phyloP scores from a whole-genome alignment of 2,888 invertebrate genomes.

The Vesta saturnalis region DNA sequence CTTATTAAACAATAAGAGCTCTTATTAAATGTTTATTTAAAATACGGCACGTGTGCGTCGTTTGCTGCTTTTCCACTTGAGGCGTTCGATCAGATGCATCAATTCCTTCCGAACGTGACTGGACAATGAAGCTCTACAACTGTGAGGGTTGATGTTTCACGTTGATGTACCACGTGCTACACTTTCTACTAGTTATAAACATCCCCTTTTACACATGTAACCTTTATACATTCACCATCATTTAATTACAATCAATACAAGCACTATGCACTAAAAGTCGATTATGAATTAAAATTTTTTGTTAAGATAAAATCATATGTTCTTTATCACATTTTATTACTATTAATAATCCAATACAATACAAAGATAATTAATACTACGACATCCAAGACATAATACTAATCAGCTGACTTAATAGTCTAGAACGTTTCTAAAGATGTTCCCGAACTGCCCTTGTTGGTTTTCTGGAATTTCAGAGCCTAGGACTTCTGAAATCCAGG shows the following conservation, averaged over 20 bases:
- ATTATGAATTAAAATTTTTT: too few species aligned
- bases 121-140: conserved; percentile 25
- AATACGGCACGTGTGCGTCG: conserved; percentile 58
- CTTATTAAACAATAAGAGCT: conserved; percentile 28
- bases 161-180: conserved; percentile 36
- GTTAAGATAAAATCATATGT: too few species aligned
- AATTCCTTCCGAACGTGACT: conserved; percentile 33
- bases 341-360: too few species aligned
- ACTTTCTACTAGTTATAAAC: conserved; percentile 21
- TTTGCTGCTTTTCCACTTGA: conserved; percentile 43
- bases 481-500: too few species aligned
- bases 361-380: too few species aligned
- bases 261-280: too few species aligned
- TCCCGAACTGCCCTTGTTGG: too few species aligned
- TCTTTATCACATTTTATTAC: too few species aligned
- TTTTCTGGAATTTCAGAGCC: too few species aligned
- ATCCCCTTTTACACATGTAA: conserved; percentile 9
- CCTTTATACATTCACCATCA: conserved; percentile 3
- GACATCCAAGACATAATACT: too few species aligned
- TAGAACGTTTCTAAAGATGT: too few species aligned
- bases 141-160: conserved; percentile 33
- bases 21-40: conserved; percentile 58
- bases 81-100: conserved; percentile 38
- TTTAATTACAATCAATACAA: conserved; percentile 1
- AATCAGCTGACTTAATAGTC: too few species aligned